Evolutionary conservation across 1,140 invertebrate species (phyloP), one percentile per base, ranked within the genome.

Genomic region (Drosophila leontia): DNA sequence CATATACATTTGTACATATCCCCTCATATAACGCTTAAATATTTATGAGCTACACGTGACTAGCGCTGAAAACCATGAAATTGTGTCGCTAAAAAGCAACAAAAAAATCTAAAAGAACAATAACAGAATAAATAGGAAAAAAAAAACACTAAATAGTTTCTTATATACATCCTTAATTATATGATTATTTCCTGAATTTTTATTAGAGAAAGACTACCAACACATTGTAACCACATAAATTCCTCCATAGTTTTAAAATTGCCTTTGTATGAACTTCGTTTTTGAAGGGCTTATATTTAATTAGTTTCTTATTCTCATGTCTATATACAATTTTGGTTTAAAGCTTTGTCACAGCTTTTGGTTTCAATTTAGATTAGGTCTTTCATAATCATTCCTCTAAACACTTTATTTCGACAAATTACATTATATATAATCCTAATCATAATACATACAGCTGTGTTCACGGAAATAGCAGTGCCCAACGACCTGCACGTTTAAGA

Each of bases 31-130:
- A 47, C 62, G 60, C 69, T 87, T 87, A 87, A 87, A 87, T 82
- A 87, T 87, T 87, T 87, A 87, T 87, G 83, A 83, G 83, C 60
- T 71, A 83, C 80, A 83, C 83, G 83, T 87, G 84, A 87, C 77
- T 67, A 68, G 50, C 51, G 39, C 70, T 50, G 53, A 77, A 26
- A 69, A 45, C 67, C 59, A 78, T 60, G 80, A 78, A 82, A 82
- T 45, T 64, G 53, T 64, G 53, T 56, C 42, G 39, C 37, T 19
- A 0, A 64, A 61, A 61, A 45, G 15, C 6, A 41, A 34, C 11
- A 9, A 39, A 32, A 35, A 57, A 2, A 34, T 37, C 7, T 26
- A 17, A 0, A 26, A 13, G 17, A 29, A 29, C 12, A 45, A 63
- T 15, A 23, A n/a, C 15, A 15, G 4, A 50, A 50, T n/a, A 13